These are phyloP conservation scores for Paramisgurnus dabryanus DNA, from an alignment of 2,113 vertebrate genomes.

Conservation along the genomic window DNA sequence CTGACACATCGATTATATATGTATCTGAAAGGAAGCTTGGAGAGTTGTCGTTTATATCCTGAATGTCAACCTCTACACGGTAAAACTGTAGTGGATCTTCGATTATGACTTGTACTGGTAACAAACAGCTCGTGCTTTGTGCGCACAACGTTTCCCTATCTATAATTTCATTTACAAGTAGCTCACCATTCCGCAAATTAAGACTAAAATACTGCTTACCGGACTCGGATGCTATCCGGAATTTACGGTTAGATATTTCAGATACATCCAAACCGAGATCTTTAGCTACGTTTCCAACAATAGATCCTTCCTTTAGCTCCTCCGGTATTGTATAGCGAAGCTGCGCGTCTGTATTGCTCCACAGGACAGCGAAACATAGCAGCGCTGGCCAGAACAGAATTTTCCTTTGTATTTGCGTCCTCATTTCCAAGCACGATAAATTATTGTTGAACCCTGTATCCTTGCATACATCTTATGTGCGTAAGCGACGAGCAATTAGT, in stretches of 20 bases:
- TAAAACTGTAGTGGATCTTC: slow-evolving; percentile 65
- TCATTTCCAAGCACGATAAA: slow-evolving; percentile 52
- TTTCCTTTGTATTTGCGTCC: slow-evolving; percentile 47
- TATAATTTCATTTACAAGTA: slow-evolving; percentile 58
- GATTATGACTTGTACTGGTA: slow-evolving; percentile 64
- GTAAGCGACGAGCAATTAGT: not conserved
- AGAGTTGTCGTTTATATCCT: slow-evolving; percentile 74
- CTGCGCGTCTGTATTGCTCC: slow-evolving; percentile 61
- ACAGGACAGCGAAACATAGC: slow-evolving; percentile 45
- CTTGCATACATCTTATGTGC: slow-evolving; percentile 15
- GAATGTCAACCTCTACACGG: slow-evolving; percentile 71
- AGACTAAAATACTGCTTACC: slow-evolving; percentile 76
- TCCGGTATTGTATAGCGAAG: slow-evolving; percentile 74
- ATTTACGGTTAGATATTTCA: slow-evolving; percentile 74
- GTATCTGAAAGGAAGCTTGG: slow-evolving; percentile 69
- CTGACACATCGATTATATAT: slow-evolving; percentile 68
- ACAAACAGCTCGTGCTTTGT: slow-evolving; percentile 55
- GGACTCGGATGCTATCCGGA: slow-evolving; percentile 73
- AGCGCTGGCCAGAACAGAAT: slow-evolving; percentile 64
- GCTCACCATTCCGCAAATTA: slow-evolving; percentile 62
- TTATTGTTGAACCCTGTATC: slow-evolving; percentile 39
- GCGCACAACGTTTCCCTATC: slow-evolving; percentile 65
- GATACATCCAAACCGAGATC: slow-evolving; percentile 74
- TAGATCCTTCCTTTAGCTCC: slow-evolving; percentile 68
- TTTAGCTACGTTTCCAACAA: slow-evolving; percentile 73